A percentile compares a stretch with the other conserved stretches of the same genome.
phyloP scores from a whole-genome alignment of 2,888 invertebrate genomes.

The Mamestra brassicae region DNA sequence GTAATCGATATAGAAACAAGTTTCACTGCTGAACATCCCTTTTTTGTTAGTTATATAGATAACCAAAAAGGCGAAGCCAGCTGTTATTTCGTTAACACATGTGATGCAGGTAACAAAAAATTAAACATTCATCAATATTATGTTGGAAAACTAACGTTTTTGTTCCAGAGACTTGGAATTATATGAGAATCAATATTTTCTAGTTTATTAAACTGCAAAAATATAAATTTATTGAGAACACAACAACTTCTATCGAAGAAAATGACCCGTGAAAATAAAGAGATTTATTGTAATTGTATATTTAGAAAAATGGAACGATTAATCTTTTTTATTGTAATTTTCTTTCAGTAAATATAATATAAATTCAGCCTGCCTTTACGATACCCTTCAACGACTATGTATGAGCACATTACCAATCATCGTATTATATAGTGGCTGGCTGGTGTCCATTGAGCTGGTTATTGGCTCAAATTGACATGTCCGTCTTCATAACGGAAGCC shows the following conservation, averaged over 20 bases:
- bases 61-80: slow-evolving; percentile 25
- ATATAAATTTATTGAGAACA: not conserved
- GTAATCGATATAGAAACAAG: not conserved
- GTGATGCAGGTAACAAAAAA: slow-evolving; percentile 37
- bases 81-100: slow-evolving; percentile 29
- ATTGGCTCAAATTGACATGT: slow-evolving; percentile 88
- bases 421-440: slow-evolving; percentile 20
- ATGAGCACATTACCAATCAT: not conserved
- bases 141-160: not conserved
- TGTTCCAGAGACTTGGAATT: not conserved
- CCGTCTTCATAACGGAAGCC: slow-evolving; percentile 87
- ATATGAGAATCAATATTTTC: not conserved
- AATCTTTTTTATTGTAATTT: too few species aligned
- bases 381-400: not conserved
- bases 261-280: too few species aligned
- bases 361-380: not conserved
- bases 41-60: not conserved
- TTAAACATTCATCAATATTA: not conserved
- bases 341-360: too few species aligned
- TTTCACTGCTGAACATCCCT: not conserved
- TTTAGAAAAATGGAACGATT: too few species aligned
- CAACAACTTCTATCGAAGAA: too few species aligned
- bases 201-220: not conserved
- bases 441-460: slow-evolving; percentile 66
- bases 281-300: too few species aligned